Evolutionary conservation across 92 coral and sea anemone genomes (phyloP).

Genomic region (Heliopora coerulea): DNA sequence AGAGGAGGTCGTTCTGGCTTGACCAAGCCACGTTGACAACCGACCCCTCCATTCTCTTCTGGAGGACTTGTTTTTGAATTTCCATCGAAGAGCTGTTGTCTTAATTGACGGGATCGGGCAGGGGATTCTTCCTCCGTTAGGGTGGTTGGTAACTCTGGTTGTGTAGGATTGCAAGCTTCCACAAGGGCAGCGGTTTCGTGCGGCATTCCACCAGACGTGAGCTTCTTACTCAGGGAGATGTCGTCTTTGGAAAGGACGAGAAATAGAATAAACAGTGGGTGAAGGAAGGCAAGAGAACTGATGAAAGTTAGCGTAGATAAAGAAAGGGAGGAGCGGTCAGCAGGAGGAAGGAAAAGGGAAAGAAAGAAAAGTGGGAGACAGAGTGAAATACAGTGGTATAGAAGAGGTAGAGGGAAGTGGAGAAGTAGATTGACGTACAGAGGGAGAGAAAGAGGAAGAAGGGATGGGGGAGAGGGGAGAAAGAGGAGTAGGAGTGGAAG

Average conservation of each 20-base stretch:
- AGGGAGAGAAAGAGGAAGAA: too few relatives aligned
- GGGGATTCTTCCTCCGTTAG: conserved; percentile 29
- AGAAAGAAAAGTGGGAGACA: too few relatives aligned
- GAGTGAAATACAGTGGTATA: too few relatives aligned
- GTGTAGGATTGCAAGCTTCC: conserved; percentile 79
- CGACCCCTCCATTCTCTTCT: conserved; percentile 35
- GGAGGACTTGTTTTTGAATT: background rate
- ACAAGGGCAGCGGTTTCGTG: conserved; percentile 83
- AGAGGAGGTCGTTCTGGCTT: conserved; percentile 64
- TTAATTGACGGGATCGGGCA: conserved; percentile 55
- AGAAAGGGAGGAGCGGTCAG: too few relatives aligned
- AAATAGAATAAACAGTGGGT: background rate
- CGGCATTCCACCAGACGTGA: conserved; percentile 93
- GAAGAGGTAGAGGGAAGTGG: too few relatives aligned
- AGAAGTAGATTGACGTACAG: too few relatives aligned
- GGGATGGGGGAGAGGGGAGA: too few relatives aligned
- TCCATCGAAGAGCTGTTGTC: conserved; percentile 73
- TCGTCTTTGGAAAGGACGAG: conserved; percentile 17
- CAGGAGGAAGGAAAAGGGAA: too few relatives aligned
- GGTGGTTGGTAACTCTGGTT: conserved; percentile 2
- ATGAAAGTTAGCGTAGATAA: too few relatives aligned
- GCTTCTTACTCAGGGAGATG: conserved; percentile 77
- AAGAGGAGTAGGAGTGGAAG: too few relatives aligned
- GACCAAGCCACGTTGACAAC: too few relatives aligned
- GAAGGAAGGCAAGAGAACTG: background rate